phyloP scores from a whole-genome alignment of 2,888 invertebrate species.

The Eupsilia transversa region DNA sequence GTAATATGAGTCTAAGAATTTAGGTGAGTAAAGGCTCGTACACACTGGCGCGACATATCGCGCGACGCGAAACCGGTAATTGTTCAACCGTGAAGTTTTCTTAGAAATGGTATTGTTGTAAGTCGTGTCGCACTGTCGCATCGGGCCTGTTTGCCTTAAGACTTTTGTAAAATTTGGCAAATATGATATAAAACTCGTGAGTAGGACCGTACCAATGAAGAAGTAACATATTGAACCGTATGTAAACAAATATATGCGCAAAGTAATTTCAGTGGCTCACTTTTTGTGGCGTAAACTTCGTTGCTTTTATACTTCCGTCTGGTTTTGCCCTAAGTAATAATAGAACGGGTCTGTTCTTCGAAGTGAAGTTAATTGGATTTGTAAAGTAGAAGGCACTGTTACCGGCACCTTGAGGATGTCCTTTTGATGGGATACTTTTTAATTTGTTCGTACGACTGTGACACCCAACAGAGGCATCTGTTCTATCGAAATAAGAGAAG shows the following conservation, averaged over 20 bases:
- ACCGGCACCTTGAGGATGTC: conserved; percentile 27
- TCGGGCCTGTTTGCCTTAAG: too few relatives aligned
- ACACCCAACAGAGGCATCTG: not conserved
- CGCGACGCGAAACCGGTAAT: too few relatives aligned
- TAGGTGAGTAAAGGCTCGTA: not conserved
- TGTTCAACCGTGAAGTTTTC: too few relatives aligned
- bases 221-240: not conserved
- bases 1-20: not conserved
- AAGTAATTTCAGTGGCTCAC: not conserved
- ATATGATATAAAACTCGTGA: not conserved
- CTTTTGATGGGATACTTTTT: conserved; percentile 38
- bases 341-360: not conserved
- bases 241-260: not conserved
- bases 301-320: not conserved
- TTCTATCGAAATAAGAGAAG: not conserved
- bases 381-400: conserved; percentile 18
- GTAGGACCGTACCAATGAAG: not conserved
- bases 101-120: too few relatives aligned
- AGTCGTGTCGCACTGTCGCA: too few relatives aligned
- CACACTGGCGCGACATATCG: too few relatives aligned
- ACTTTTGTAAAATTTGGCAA: too few relatives aligned
- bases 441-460: conserved; percentile 34
- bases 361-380: conserved; percentile 44
- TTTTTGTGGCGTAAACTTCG: not conserved
- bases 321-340: not conserved